Evolutionary conservation across 2,888 invertebrate species (phyloP), one percentile per base, ranked within the genome.

Genomic region (Pyrochroa serraticornis): DNA sequence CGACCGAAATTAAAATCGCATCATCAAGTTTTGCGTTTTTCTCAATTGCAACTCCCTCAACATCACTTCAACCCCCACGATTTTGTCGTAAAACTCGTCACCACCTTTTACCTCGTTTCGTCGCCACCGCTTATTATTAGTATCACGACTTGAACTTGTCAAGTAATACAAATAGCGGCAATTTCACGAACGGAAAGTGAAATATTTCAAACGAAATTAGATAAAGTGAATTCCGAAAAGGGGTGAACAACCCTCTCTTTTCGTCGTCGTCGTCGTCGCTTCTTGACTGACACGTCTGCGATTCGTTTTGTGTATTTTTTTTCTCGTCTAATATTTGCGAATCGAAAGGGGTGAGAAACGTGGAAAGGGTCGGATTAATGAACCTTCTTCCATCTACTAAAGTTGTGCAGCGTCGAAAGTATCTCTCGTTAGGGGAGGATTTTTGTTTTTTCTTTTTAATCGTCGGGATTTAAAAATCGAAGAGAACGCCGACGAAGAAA

Each of bases 151-250:
- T 64, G 66, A 65, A 66, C 64, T 67, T 68, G 68, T 68, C 68
- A 66, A 67, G 67, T 62, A 64, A 66, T 68, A 68, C 65, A 68
- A 68, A 68, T 68, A 64, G 68, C 65, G 64, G 54, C 65, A 68
- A 68, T 68, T 68, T 63, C 63, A 58, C 60, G 54, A 52, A 45
- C 58, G 64, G 63, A 64, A 59, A 62, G 62, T 60, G 63, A 66
- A 68, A 67, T 67, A 68, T 65, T 65, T 67, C 66, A 58, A 66
- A 67, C 64, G 65, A 65, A 68, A 68, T 68, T 68, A 68, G 68
- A 68, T 65, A 67, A 63, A 68, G 68, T 62, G 68, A 67, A 67
- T 67, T 64, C 63, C 65, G 49, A 61, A 67, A n/a, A 68, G 63
- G 65, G 66, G 67, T 59, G 59, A 52, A 53, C 52, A 39, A 44